Percentiles rank a stretch among this genome's conserved stretches.
phyloP scores from a whole-genome alignment of 2,888 invertebrate genomes.

The Oligia latruncula region DNA sequence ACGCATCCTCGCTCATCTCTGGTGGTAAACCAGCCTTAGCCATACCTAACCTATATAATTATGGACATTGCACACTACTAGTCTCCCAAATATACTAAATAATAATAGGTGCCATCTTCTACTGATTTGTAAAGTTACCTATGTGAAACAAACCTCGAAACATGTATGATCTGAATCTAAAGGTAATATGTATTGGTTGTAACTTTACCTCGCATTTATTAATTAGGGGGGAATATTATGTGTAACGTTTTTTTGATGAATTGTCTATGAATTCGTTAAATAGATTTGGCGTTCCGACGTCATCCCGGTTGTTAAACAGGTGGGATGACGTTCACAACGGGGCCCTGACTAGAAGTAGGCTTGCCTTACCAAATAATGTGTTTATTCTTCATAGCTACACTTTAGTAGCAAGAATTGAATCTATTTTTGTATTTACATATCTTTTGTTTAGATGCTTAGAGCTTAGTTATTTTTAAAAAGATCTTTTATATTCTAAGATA shows the following conservation, averaged over 20 bases:
- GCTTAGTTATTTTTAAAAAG: background rate
- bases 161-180: background rate
- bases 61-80: background rate
- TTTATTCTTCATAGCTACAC: conserved; percentile 5
- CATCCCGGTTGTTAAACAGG: conserved; percentile 11
- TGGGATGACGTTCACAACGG: background rate
- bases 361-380: conserved; percentile 18
- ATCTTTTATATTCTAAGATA: background rate
- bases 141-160: background rate
- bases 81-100: background rate
- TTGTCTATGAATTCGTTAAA: background rate
- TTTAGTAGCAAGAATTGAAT: conserved; percentile 14
- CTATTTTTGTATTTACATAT: conserved; percentile 20
- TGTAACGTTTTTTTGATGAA: background rate
- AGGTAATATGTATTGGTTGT: background rate
- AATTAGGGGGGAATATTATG: background rate
- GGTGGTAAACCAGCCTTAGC: background rate
- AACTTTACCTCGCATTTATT: background rate
- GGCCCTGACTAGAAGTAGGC: background rate
- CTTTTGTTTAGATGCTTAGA: background rate
- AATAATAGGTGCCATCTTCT: background rate
- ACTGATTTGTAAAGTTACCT: background rate
- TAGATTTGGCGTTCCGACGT: background rate
- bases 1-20: too few species aligned
- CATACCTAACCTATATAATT: background rate